Percentiles rank a stretch among this genome's conserved stretches.
These are phyloP conservation scores for Punctoribates punctum DNA, from an alignment of 2,888 invertebrate species.

Conservation along the genomic window DNA sequence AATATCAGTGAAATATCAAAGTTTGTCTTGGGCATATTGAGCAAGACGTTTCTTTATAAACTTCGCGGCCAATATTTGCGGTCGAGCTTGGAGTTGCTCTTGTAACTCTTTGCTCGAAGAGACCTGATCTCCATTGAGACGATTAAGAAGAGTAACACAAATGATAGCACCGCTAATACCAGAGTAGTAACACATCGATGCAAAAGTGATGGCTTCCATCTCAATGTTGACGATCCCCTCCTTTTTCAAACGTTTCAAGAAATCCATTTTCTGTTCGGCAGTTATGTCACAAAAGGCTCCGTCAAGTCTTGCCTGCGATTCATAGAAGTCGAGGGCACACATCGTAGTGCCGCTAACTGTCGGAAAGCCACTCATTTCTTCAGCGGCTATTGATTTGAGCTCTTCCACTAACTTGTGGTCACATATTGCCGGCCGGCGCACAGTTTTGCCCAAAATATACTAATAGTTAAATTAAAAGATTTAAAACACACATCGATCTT, in stretches of 20 bases:
- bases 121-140: constrained; percentile 91
- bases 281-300: constrained; percentile 95
- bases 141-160: constrained; percentile 85
- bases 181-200: constrained; percentile 87
- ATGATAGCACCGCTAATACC: constrained; percentile 89
- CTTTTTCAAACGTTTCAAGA: constrained; percentile 62
- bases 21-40: constrained; percentile 50
- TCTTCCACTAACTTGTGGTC: constrained; percentile 76
- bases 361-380: constrained; percentile 64
- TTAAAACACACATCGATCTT: no score
- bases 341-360: constrained; percentile 87
- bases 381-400: constrained; percentile 66
- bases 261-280: constrained; percentile 83
- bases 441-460: constrained; percentile 78
- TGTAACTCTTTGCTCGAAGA: constrained; percentile 79
- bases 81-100: constrained; percentile 84
- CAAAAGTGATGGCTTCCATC: constrained; percentile 92
- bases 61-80: constrained; percentile 75
- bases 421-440: constrained; percentile 75
- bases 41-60: constrained; percentile 75
- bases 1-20: no score
- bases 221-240: constrained; percentile 90
- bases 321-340: constrained; percentile 97
- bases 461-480: constrained; percentile 52
- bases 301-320: constrained; percentile 88